These are phyloP conservation scores for Nymphalis io DNA, from an alignment of 1,140 invertebrate species.

Conservation along the genomic window DNA sequence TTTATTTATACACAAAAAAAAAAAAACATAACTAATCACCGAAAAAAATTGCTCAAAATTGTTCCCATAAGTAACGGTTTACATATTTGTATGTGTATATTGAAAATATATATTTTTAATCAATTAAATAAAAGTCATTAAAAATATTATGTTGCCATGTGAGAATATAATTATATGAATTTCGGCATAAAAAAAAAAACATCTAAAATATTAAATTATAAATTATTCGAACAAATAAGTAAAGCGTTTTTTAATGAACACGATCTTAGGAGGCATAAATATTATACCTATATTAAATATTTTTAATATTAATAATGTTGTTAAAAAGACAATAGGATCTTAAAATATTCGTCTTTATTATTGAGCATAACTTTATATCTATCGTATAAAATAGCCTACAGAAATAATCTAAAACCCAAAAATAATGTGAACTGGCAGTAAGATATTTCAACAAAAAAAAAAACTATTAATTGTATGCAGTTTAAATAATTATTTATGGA, in stretches of 20 bases:
- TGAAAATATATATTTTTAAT: not conserved
- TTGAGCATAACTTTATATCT: conserved; percentile 53
- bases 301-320: conserved; percentile 26
- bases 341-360: conserved; percentile 50
- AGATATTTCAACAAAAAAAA: not conserved
- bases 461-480: too few relatives aligned
- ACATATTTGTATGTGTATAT: conserved; percentile 17
- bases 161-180: conserved; percentile 1
- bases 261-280: conserved; percentile 29
- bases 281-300: conserved; percentile 31
- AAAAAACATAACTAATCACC: conserved; percentile 56
- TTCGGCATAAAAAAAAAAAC: not conserved
- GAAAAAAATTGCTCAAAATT: conserved; percentile 59
- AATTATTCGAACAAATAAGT: conserved; percentile 20
- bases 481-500: too few relatives aligned
- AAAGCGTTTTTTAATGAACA: conserved; percentile 28
- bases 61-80: conserved; percentile 31
- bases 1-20: conserved; percentile 59
- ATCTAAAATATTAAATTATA: not conserved
- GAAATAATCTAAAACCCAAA: not conserved
- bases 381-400: not conserved
- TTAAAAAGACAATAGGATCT: conserved; percentile 33
- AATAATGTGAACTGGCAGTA: not conserved
- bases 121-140: not conserved
- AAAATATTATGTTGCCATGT: conserved; percentile 8